Conservation (phyloP, 2,797 vertebrate species). For the Perodicticus potto region DNA sequence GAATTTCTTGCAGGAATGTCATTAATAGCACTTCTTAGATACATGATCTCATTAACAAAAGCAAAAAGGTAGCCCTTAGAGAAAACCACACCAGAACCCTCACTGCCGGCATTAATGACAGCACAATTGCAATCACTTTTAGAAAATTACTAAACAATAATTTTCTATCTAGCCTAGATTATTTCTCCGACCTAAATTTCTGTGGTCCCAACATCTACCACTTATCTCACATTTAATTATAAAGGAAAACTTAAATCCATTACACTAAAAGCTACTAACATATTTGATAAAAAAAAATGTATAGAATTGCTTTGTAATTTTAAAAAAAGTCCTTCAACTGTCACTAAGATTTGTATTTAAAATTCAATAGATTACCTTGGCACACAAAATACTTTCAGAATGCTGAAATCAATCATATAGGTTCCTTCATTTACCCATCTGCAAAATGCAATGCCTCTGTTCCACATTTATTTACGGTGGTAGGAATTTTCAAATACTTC, state of each 20-base stretch:
- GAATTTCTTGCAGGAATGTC: constrained; percentile 6
- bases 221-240: constrained; percentile 3
- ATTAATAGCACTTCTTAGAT: not conserved
- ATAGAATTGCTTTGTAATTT: not conserved
- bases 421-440: constrained; percentile 18
- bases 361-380: constrained; percentile 20
- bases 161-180: not conserved
- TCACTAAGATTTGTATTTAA: constrained; percentile 57
- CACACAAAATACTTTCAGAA: constrained; percentile 61
- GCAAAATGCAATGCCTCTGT: not conserved
- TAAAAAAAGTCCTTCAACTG: constrained; percentile 43
- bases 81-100: not conserved
- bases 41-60: constrained; percentile 14
- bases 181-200: not conserved
- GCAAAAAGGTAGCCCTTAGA: not conserved
- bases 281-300: not conserved
- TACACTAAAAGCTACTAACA: constrained; percentile 32
- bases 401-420: not conserved
- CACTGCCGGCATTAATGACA: not conserved
- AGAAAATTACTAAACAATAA: not conserved
- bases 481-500: constrained; percentile 48
- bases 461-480: not conserved
- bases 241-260: constrained; percentile 41
- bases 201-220: constrained; percentile 1
- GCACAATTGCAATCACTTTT: not conserved